Base-by-base conservation (phyloP, 2,113 vertebrate genomes). In the Ptyas mucosa region DNA sequence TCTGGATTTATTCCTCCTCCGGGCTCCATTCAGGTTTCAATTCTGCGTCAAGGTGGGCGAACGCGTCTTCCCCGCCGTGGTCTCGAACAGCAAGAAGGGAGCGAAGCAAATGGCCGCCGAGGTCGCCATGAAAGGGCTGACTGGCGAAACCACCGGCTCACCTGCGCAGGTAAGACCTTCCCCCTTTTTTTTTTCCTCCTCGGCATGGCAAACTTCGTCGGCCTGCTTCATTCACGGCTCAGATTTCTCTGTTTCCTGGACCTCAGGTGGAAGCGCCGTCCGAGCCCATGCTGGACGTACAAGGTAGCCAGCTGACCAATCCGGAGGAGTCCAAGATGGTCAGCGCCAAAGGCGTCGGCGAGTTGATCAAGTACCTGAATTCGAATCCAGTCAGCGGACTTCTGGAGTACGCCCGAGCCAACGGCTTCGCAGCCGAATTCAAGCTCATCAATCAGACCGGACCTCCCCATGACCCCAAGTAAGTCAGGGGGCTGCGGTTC, bases 91-190 rank as follows among this genome's bases (percentile, higher is more conserved):
- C 97, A 99, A 99, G 97, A 99, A 99, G 94, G 98, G 98, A 46
- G 99, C 99, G 0, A 99, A 99, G 94, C 99, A 99, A 97, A 98
- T 99, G 97, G 99, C 99, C 0, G 99, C 99, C 1, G 99, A 99
- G 95, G 98, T 98, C 61, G 99, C 99, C 18, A 98, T 99, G 96
- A 99, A 98, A 96, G 98, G 98, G 69, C 97, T 99, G 91, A 97
- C 98, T 20, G 98, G 97, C 85, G 98, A 98, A 2, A 96, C 98
- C 61, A 95, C 3, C 58, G 0, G 6, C 61, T 95, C 97, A 53
- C 94, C 97, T 20, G 98, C 97, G 92, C 98, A 98, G 98, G 98
- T 99, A 95, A 34, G 91, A 57, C 86, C 7, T n/a, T 29, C 93
- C 1, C 3, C 0, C 1, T 4, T 49, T 2, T 18, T 9, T 18